Percentiles rank a stretch among this genome's conserved stretches.
Evolutionary conservation across 2,797 vertebrate genomes (phyloP).

Genomic region (Pipistrellus nathusii): DNA sequence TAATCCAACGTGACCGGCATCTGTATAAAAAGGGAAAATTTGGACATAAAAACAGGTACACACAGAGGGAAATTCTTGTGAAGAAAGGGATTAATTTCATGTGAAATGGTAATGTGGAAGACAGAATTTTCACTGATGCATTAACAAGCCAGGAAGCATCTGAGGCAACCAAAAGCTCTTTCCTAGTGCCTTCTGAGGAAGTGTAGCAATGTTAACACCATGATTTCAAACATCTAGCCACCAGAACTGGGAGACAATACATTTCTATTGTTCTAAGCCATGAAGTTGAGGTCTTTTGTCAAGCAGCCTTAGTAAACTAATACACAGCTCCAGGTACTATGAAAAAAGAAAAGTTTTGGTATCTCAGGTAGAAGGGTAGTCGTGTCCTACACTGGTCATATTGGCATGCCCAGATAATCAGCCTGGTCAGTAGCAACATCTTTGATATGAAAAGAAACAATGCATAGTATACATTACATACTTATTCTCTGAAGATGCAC

Average conservation of each 20-base stretch:
- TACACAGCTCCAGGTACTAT: background rate
- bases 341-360: background rate
- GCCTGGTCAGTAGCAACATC: background rate
- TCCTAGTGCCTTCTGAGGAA: background rate
- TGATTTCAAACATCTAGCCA: background rate
- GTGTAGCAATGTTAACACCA: background rate
- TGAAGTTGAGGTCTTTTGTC: background rate
- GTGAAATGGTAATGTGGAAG: background rate
- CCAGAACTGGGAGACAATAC: background rate
- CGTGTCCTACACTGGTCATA: background rate
- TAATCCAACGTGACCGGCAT: background rate
- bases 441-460: slow-evolving; percentile 26
- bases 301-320: background rate
- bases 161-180: background rate
- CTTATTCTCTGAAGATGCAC: background rate
- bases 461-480: background rate
- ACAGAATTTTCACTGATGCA: background rate
- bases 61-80: background rate
- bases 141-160: background rate
- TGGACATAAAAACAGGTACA: background rate
- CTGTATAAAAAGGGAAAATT: background rate
- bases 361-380: background rate
- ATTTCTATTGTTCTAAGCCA: slow-evolving; percentile 26
- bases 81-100: background rate
- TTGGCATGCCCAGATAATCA: background rate